Evolutionary conservation across 2,888 invertebrate species (phyloP), one percentile per base, ranked within the genome.

Genomic region (Ophion ellenae): DNA sequence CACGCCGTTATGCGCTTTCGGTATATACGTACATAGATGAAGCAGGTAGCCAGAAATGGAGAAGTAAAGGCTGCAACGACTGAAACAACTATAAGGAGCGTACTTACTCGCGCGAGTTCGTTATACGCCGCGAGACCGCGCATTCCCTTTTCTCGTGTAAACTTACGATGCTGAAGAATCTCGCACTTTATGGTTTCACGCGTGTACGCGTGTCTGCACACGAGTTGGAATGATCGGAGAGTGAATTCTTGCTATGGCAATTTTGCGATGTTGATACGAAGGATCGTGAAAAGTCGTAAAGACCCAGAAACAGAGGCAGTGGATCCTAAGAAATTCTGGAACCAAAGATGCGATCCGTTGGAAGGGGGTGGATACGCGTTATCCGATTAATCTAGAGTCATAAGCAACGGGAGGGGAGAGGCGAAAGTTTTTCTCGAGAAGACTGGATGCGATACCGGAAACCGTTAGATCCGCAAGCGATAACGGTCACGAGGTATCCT

Each of bases 41-140:
- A 24, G 59, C 20, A 32, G 47, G 66, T 10, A 67, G 69, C 67
- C 67, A 24, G 61, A 74, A 66, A 83, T 73, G 32, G 67, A 47
- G 14, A 45, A 36, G 61, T 36, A 53, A 70, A 63, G 71, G 47
- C 79, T 67, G 11, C 24, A 83, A 83, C 69, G 64, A 74, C 83
- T 79, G 78, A 78, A 73, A 57, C 64, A 74, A 79, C 79, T 74
- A 63, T 57, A 74, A 79, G 69, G 40, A 83, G 66, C 36, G 78
- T 45, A 74, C 40, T 69, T 74, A 79, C 74, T 73, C 20, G 24
- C 11, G 73, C 24, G 73, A 82, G 74, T 85, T 78, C 47, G 74
- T 81, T 81, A 80, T 64, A 64, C 24, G 47, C 45, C 53, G 40
- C 66, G 61, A 45, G 61, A 63, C n/a, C 47, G 78, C 45, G 70